Base-by-base conservation (phyloP, 2,888 invertebrate genomes). In the Polia nebulosa region DNA sequence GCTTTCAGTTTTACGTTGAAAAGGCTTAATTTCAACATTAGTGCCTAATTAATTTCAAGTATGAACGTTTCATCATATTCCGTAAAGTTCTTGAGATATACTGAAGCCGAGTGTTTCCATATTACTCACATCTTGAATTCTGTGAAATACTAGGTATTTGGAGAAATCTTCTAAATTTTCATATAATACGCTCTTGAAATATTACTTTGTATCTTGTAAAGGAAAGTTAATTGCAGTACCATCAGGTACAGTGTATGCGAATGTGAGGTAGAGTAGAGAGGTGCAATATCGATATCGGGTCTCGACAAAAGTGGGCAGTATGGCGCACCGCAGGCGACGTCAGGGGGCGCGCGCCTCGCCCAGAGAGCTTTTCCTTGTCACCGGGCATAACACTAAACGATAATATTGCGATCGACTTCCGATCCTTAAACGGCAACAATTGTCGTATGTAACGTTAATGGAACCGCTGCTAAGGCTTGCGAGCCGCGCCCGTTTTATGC, bases 351-450 rank as follows among this genome's bases (percentile, higher is more conserved):
- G 82, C 72, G 83, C 83, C 79, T 84, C 82, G 69, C 75, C 85
- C 83, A 87, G 90, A 95, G 92, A 95, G 95, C 95, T 92, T 95
- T 95, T 95, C 94, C 95, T 92, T 95, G 95, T 95, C 92, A 89
- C 90, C 88, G 89, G 81, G 92, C 93, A 94, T 95, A 93, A 95
- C 93, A 90, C 90, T 95, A 94, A 95, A 94, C 94, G 94, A 93
- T 95, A 94, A 94, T 93, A 93, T 91, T 88, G 91, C 91, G 86
- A 90, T 90, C 91, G 90, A 90, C 90, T 92, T 90, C 89, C 91
- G 92, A 92, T 91, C 89, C 89, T 92, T 92, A 90, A 93, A 90
- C 92, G 93, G 89, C 90, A 92, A 93, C 93, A 93, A 93, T 94
- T 90, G 93, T 90, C 92, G 92, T 91, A 91, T 89, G 89, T 89